These are phyloP conservation scores for Alentia gelatinosa DNA, from an alignment of 2,888 invertebrate species.

Conservation along the genomic window DNA sequence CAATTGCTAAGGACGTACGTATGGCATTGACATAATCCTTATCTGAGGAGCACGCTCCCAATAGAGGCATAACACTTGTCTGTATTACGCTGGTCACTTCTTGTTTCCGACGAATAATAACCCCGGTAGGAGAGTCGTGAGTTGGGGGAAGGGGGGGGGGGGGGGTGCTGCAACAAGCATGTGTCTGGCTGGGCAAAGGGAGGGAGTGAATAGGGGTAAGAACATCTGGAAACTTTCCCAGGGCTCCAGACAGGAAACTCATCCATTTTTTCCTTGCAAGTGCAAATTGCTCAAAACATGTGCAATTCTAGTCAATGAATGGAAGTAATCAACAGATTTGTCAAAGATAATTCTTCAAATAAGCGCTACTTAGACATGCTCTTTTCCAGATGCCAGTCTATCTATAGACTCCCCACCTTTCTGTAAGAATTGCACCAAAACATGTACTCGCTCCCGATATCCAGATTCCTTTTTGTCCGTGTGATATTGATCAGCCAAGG, in stretches of 20 bases:
- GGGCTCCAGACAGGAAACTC: not conserved
- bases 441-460: too few species aligned
- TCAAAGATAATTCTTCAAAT: not conserved
- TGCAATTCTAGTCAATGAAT: not conserved
- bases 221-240: slow-evolving; percentile 9
- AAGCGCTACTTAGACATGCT: not conserved
- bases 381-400: not conserved
- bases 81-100: not conserved
- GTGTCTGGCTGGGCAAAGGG: not conserved
- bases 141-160: not conserved
- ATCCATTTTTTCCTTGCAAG: not conserved
- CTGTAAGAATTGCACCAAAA: too few species aligned
- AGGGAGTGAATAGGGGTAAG: not conserved
- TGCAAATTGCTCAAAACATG: not conserved
- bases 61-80: not conserved
- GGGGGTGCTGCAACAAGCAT: not conserved
- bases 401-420: not conserved
- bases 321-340: slow-evolving; percentile 3
- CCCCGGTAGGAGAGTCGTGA: not conserved
- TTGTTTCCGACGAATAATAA: not conserved
- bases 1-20: too few species aligned
- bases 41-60: too few species aligned
- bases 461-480: too few species aligned
- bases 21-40: too few species aligned
- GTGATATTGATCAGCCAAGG: too few species aligned